Percentiles rank a stretch among this genome's conserved stretches.
Evolutionary conservation across 2,113 vertebrate genomes (phyloP).

Genomic region (Prunella himalayana): DNA sequence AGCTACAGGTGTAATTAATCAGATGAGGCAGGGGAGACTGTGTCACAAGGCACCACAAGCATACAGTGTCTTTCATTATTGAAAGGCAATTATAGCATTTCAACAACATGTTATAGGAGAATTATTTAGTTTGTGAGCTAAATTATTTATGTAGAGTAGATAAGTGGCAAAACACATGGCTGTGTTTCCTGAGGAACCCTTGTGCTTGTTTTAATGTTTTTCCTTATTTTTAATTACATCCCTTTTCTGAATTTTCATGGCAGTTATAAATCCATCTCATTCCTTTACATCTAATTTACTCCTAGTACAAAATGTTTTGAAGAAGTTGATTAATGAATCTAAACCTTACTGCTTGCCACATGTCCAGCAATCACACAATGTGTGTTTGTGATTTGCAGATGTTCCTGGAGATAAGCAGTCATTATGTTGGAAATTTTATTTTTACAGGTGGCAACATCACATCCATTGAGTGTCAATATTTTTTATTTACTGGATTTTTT

Average conservation of each 20-base stretch:
- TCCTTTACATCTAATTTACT: background rate
- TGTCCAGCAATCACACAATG: background rate
- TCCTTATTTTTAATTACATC: background rate
- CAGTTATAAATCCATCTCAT: background rate
- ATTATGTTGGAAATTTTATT: background rate
- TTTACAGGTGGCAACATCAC: background rate
- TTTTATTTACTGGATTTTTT: background rate
- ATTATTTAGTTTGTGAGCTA: conserved; percentile 31
- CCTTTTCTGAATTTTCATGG: background rate
- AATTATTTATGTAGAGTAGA: conserved; percentile 34
- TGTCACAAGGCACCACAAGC: background rate
- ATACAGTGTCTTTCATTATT: background rate
- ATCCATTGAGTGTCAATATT: background rate
- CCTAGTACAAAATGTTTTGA: background rate
- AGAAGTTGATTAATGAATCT: background rate
- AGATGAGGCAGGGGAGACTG: background rate
- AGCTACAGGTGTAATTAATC: background rate
- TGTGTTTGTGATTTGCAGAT: background rate
- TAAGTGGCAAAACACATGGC: conserved; percentile 16
- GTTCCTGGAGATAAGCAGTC: background rate
- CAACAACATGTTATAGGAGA: conserved; percentile 27
- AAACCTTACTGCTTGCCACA: background rate
- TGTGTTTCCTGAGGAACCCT: conserved; percentile 31
- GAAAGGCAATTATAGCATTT: background rate
- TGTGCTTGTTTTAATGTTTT: background rate